phyloP scores from a whole-genome alignment of 2,888 invertebrate species.

The Marasmarcha lunaedactyla region DNA sequence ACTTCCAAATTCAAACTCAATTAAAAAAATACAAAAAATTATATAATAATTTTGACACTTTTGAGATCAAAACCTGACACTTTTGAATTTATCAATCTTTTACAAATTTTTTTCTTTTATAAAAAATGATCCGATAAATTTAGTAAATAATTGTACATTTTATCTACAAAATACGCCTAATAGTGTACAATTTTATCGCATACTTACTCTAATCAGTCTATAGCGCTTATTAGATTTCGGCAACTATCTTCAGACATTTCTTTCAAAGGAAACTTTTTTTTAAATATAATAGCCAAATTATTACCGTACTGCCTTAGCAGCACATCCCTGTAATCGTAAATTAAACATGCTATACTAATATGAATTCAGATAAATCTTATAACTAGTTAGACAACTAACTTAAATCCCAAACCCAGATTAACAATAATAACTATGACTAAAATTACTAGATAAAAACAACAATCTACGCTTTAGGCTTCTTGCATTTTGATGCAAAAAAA shows the following conservation, averaged over 20 bases:
- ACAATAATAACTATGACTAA: conserved; percentile 62
- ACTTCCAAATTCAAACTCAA: conserved; percentile 42
- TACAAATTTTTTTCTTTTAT: too few relatives aligned
- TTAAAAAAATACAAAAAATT: conserved; percentile 24
- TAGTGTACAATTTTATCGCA: conserved; percentile 65
- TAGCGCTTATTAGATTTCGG: conserved; percentile 68
- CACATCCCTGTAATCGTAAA: conserved; percentile 68
- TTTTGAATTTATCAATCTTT: conserved; percentile 33
- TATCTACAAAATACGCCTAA: conserved; percentile 66
- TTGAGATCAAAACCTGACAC: conserved; percentile 44
- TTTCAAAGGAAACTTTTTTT: conserved; percentile 17
- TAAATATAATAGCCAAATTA: conserved; percentile 21
- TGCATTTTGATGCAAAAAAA: conserved; percentile 60
- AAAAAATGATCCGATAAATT: conserved; percentile 24
- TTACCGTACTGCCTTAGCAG: conserved; percentile 52
- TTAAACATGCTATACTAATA: conserved; percentile 59
- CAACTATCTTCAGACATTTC: conserved; percentile 36
- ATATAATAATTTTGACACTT: conserved; percentile 46
- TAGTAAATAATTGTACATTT: conserved; percentile 64
- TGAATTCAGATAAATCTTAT: conserved; percentile 67
- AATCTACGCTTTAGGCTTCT: conserved; percentile 47
- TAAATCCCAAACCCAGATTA: conserved; percentile 69
- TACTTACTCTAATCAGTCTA: conserved; percentile 70
- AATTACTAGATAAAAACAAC: conserved; percentile 62
- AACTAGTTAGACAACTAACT: conserved; percentile 60